A percentile compares a stretch with the other conserved stretches of the same genome.
These are phyloP conservation scores for Macrotrachela quadricornifera DNA, from an alignment of 1,140 invertebrate genomes.

Conservation along the genomic window DNA sequence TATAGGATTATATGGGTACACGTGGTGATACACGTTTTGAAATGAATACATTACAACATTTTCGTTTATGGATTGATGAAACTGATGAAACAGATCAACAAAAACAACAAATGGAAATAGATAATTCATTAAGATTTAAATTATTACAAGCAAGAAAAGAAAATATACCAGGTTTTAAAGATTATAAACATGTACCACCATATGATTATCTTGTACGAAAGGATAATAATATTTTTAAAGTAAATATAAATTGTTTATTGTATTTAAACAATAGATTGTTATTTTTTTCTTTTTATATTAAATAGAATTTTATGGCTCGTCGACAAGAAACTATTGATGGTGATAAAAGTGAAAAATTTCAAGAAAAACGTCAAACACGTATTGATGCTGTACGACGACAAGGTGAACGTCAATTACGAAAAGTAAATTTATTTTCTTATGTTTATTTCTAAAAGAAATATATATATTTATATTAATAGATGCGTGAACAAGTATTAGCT, in stretches of 20 bases:
- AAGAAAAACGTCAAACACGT: conserved; percentile 14
- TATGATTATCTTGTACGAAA: conserved; percentile 30
- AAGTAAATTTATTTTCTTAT: too few relatives aligned
- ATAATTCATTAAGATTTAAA: conserved; percentile 39
- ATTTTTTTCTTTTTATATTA: too few relatives aligned
- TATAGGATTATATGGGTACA: too few relatives aligned
- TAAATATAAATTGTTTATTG: too few relatives aligned
- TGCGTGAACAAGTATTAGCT: conserved; percentile 30
- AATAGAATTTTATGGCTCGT: too few relatives aligned
- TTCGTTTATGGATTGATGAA: too few relatives aligned
- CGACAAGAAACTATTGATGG: conserved; percentile 16
- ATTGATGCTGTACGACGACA: conserved; percentile 14
- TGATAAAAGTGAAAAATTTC: conserved; percentile 15
- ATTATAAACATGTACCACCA: conserved; percentile 28
- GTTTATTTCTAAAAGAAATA: not conserved
- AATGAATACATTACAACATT: too few relatives aligned
- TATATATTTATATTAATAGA: conserved; percentile 13
- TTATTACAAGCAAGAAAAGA: conserved; percentile 41
- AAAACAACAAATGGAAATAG: conserved; percentile 30
- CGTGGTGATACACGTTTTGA: too few relatives aligned
- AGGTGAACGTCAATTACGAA: not conserved
- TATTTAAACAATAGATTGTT: too few relatives aligned
- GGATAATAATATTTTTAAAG: conserved; percentile 9
- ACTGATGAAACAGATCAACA: too few relatives aligned
- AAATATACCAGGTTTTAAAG: conserved; percentile 32